Percentiles rank a stretch among this genome's conserved stretches.
phyloP scores from a whole-genome alignment of 2,797 vertebrate genomes.

The Leptatherina wallacei region DNA sequence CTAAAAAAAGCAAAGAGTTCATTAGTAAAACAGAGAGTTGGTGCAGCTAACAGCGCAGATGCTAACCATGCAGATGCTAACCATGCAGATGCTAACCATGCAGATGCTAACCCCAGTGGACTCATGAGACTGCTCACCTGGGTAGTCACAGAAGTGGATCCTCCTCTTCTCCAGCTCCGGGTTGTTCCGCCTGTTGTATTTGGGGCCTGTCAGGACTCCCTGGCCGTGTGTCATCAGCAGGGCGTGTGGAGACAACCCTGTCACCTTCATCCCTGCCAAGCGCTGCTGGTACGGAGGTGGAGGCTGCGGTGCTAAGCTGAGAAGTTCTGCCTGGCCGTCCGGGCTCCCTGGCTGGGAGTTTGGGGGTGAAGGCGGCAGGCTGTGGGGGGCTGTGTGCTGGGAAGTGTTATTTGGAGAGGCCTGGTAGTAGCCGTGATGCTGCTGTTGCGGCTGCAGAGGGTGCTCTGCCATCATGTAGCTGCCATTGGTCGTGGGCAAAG shows the following conservation, averaged over 20 bases:
- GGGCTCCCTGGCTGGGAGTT: conserved; percentile 93
- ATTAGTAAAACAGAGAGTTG: too few relatives aligned
- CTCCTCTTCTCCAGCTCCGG: conserved; percentile 93
- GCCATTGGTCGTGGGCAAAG: conserved; percentile 70
- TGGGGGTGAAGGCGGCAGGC: conserved; percentile 90
- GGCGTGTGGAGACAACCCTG: conserved; percentile 80
- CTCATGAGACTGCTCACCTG: conserved; percentile 77
- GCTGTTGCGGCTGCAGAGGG: conserved; percentile 58
- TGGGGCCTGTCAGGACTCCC: conserved; percentile 85
- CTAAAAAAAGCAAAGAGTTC: too few relatives aligned
- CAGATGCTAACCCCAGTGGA: neutral
- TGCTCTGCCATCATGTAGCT: conserved; percentile 81
- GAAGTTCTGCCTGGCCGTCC: conserved; percentile 86
- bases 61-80: too few relatives aligned
- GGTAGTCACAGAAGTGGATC: conserved; percentile 91
- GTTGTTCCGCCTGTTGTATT: conserved; percentile 93
- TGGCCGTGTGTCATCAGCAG: conserved; percentile 87
- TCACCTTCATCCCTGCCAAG: conserved; percentile 81
- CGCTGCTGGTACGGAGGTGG: conserved; percentile 84
- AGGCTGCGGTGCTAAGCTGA: conserved; percentile 80
- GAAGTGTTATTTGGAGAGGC: conserved; percentile 47
- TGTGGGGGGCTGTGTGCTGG: conserved; percentile 80
- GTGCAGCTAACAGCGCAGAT: too few relatives aligned
- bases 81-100: neutral
- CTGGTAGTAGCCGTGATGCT: conserved; percentile 73